Conservation (phyloP, 2,113 vertebrate genomes). For the Seriola quinqueradiata region DNA sequence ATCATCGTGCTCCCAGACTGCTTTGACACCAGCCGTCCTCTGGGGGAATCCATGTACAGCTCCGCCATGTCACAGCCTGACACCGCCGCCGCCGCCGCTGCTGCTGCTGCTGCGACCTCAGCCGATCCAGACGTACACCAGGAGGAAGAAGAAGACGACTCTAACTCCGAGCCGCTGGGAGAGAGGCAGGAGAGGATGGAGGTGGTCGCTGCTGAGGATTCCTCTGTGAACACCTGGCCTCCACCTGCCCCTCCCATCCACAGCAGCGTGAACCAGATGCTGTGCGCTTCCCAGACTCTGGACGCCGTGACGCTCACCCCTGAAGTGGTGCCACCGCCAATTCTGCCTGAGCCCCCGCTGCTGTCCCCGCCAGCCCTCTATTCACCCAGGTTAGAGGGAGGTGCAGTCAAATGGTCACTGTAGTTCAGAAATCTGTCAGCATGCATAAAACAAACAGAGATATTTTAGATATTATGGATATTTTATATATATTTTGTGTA, state of each 20-base stretch:
- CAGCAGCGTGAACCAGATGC: constrained; percentile 80
- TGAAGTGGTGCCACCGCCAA: constrained; percentile 69
- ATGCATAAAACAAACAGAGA: neutral
- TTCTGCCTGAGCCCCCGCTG: constrained; percentile 56
- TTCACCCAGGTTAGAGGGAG: constrained; percentile 79
- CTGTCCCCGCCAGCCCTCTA: constrained; percentile 74
- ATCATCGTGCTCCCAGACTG: constrained; percentile 96
- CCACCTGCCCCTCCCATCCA: constrained; percentile 1
- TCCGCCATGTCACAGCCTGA: constrained; percentile 92
- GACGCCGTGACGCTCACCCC: constrained; percentile 85
- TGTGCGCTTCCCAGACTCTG: constrained; percentile 86
- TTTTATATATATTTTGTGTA: too few relatives aligned
- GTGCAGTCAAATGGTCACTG: neutral
- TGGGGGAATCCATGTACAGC: constrained; percentile 95
- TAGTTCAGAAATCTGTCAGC: neutral
- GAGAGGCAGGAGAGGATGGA: constrained; percentile 55
- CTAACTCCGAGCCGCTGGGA: constrained; percentile 56
- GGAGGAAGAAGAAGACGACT: constrained; percentile 59
- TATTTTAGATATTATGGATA: neutral
- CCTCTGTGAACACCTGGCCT: constrained; percentile 15
- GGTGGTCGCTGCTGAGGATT: constrained; percentile 27
- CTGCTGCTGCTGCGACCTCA: constrained; percentile 9
- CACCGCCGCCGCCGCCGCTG: constrained; percentile 43
- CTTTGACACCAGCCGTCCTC: constrained; percentile 95
- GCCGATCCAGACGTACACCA: constrained; percentile 25